Evolutionary conservation across 2,888 invertebrate species (phyloP), one percentile per base, ranked within the genome.

Genomic region (Tuta absoluta): DNA sequence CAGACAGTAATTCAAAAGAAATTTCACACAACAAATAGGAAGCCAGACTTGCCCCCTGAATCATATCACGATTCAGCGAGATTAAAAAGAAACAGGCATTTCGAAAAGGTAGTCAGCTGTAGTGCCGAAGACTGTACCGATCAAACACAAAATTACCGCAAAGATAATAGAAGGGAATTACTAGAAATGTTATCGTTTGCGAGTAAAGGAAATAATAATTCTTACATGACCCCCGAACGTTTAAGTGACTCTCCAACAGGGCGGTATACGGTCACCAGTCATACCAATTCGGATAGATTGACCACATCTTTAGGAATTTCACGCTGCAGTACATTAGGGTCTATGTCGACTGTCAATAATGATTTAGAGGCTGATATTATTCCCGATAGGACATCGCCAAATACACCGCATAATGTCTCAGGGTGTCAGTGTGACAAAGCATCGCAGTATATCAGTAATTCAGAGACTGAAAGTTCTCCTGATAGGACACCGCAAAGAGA

Each of bases 161-260:
- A 75, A 67, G 74, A 76, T 28, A 79, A 84, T 62, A 89, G 90
- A 0, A 81, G 79, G 10, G 84, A 87, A 41, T 72, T 90, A 3
- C 69, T 90, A 12, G 82, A 85, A 48, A 81, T 87, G 77, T 69
- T 90, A 0, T 79, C 84, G 0, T 78, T 86, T 1, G 87, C 86
- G 4, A 86, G 86, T 23, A 74, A 69, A 19, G 71, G 24, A 23
- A n/a, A 12, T 11, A 2, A 24, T 45, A 7, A 57, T 17, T 1
- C 45, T 4, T 4, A 33, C 24, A 14, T 57, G 57, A 11, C 33
- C 5, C 24, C 51, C 4, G 33, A 57, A 2, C 57, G 24, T 14
- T 14, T 57, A 57, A 2, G 23, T n/a, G 23, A 8, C 19, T 23
- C 23, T 5, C 11, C 21, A 23, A 23, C 14, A 23, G n/a, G 0